Evolutionary conservation across 1,140 invertebrate genomes (phyloP).

Genomic region (Saxidomus purpurata): DNA sequence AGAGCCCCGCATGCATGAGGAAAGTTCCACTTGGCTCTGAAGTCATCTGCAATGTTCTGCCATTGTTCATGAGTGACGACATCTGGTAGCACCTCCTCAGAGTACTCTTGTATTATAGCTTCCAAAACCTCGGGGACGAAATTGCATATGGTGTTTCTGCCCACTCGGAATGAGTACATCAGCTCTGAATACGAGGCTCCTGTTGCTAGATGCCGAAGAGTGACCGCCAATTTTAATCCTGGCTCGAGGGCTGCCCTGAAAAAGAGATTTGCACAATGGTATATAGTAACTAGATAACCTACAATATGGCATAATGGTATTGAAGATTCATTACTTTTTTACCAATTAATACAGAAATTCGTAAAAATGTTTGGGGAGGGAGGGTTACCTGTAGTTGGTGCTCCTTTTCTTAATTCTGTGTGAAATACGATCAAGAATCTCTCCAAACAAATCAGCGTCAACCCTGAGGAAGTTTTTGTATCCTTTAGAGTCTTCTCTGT

Average conservation of each 20-base stretch:
- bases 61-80: conserved; percentile 31
- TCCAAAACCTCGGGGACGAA: conserved; percentile 61
- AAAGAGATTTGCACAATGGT: conserved; percentile 43
- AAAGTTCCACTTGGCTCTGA: conserved; percentile 45
- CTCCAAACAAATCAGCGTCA: conserved; percentile 57
- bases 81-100: conserved; percentile 24
- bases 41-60: conserved; percentile 31
- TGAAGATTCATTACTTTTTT: conserved; percentile 31
- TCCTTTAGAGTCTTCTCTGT: conserved; percentile 50
- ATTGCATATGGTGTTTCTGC: conserved; percentile 49
- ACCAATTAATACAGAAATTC: conserved; percentile 33
- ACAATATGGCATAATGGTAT: conserved; percentile 23
- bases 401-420: conserved; percentile 54
- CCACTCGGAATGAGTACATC: conserved; percentile 57
- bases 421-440: conserved; percentile 57
- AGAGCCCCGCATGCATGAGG: conserved; percentile 55
- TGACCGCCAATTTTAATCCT: conserved; percentile 87
- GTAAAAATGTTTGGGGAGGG: conserved; percentile 32
- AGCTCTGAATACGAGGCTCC: conserved; percentile 56
- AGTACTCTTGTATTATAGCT: conserved; percentile 51
- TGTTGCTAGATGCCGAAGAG: conserved; percentile 59
- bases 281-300: conserved; percentile 31
- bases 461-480: conserved; percentile 62
- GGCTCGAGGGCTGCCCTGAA: conserved; percentile 90
- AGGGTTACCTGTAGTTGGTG: conserved; percentile 42